Evolutionary conservation across 2,888 invertebrate genomes (phyloP), one percentile per base, ranked within the genome.

Genomic region (Megaustenia siamemsis): DNA sequence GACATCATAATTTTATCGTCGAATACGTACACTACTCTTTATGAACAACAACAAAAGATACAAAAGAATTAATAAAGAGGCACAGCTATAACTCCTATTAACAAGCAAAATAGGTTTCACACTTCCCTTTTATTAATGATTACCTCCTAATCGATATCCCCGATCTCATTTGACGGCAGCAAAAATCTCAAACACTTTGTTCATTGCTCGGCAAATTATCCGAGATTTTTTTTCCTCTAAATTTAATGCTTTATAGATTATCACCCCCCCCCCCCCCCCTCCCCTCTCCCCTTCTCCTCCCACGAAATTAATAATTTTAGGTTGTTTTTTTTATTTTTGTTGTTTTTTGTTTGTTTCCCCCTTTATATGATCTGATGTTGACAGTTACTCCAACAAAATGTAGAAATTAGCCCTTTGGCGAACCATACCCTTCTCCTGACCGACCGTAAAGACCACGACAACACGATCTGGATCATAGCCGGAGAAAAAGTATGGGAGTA

Each of bases 401-500:
- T 32, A 32, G 21, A 21, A 4, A 3, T 3, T 45, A 45, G 45
- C n/a, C 79, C 45, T 63, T 66, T 49, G 79, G 32, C 21, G 3
- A 35, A 3, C 10, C 18, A 12, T 60, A 38, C 40, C 79, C 32
- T 79, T 66, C 45, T 66, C 45, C 21, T 8, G 1, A 28, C 12
- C 0, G 28, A n/a, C 40, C 28, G 53, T 18, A 49, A 45, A 73
- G 73, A 73, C 73, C 49, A 73, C 73, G 32, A 32, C 32, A 12
- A 73, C 49, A 49, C 49, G 73, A 73, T 73, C 49, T 43, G 43
- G 43, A 24, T 49, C 73, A 73, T 15, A 73, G 49, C 49, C 35
- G 18, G 12, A 4, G 21, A 8, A 32, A 49, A 15, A 15, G 43
- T 12, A 18, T 32, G 18, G 28, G 10, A 1, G 3, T 3, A 15